Percentiles rank a stretch among this genome's conserved stretches.
Conservation (phyloP, 2,888 invertebrate species). For the Elysia crispata region DNA sequence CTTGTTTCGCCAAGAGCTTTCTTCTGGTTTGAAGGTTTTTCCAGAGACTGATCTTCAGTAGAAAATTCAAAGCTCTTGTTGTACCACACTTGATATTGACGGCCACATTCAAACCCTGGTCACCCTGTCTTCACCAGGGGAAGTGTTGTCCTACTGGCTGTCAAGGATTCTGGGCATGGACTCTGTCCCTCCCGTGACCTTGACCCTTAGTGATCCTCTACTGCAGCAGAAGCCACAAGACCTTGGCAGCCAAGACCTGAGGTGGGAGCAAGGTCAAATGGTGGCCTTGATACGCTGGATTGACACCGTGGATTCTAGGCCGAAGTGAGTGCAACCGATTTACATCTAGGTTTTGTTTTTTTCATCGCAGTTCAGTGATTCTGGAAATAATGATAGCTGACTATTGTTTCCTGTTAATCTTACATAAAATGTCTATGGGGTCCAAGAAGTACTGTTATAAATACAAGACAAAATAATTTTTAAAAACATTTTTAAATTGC, state of each 20-base stretch:
- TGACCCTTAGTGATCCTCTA: conserved; percentile 9
- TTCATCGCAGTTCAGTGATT: background rate
- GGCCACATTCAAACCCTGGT: no score
- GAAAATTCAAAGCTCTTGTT: no score
- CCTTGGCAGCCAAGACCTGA: background rate
- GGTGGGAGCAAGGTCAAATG: background rate
- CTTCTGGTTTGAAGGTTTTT: no score
- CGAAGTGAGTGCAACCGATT: background rate
- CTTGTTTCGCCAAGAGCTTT: no score
- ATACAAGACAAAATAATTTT: no score
- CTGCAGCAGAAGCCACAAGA: conserved; percentile 15
- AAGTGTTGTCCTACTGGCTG: conserved; percentile 45
- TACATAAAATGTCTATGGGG: no score
- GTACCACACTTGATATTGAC: no score
- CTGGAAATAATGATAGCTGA: no score
- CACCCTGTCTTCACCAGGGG: conserved; percentile 24
- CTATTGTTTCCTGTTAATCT: no score
- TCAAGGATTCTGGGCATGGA: conserved; percentile 21
- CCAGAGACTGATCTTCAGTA: no score
- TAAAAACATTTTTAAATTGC: no score
- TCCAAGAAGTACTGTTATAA: no score
- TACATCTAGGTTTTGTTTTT: background rate
- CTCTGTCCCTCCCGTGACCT: conserved; percentile 37
- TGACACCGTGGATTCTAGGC: background rate
- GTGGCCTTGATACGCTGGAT: conserved; percentile 40